A percentile compares a stretch with the other conserved stretches of the same genome.
These are phyloP conservation scores for Endotricha flammealis DNA, from an alignment of 2,888 invertebrate genomes.

Conservation along the genomic window DNA sequence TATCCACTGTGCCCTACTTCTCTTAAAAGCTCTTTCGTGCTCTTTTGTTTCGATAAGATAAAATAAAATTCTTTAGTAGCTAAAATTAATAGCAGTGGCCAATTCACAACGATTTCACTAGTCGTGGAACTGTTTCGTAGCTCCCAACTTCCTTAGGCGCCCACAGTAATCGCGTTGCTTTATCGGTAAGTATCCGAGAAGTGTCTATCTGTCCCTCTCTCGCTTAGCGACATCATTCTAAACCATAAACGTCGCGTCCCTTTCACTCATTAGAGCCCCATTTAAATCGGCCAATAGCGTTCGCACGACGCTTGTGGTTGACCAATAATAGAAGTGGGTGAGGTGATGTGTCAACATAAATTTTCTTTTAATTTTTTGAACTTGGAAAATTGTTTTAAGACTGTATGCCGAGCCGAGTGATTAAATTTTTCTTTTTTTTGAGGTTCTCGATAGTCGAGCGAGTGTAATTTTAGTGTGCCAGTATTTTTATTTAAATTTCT, in stretches of 20 bases:
- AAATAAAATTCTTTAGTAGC: not conserved
- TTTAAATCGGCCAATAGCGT: conserved; percentile 66
- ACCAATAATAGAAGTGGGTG: conserved; percentile 71
- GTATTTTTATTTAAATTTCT: not conserved
- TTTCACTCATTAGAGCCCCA: conserved; percentile 54
- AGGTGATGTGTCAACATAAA: conserved; percentile 70
- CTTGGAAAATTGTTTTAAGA: conserved; percentile 27
- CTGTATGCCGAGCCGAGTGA: too few relatives aligned
- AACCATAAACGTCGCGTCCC: conserved; percentile 43
- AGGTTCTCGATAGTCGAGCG: not conserved
- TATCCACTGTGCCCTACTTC: too few relatives aligned
- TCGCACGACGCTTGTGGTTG: conserved; percentile 44
- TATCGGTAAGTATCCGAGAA: conserved; percentile 69
- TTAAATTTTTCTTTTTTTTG: conserved; percentile 6
- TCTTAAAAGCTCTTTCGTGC: not conserved
- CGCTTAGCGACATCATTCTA: conserved; percentile 31
- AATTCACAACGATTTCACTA: conserved; percentile 34
- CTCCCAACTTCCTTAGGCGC: conserved; percentile 56
- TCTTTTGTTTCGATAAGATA: conserved; percentile 2
- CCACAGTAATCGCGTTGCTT: conserved; percentile 57
- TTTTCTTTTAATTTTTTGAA: conserved; percentile 57
- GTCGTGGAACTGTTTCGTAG: conserved; percentile 41
- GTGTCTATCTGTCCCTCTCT: conserved; percentile 65
- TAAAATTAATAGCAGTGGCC: conserved; percentile 22
- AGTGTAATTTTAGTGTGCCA: not conserved